A percentile compares a stretch with the other conserved stretches of the same genome.
phyloP scores from a whole-genome alignment of 1,140 invertebrate genomes.

The Tetragnatha versicolor region DNA sequence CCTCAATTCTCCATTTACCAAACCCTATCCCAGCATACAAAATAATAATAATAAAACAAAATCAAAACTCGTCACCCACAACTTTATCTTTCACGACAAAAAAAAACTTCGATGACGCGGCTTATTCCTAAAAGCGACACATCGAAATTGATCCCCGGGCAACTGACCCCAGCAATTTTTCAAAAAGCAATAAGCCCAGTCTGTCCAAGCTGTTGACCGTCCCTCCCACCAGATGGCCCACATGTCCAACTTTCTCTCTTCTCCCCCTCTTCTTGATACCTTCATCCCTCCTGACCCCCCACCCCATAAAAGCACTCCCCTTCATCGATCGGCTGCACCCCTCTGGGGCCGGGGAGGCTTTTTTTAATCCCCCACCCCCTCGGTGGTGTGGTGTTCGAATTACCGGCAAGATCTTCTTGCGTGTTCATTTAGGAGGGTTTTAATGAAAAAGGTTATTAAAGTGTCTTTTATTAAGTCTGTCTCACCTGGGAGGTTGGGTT shows the following conservation, averaged over 20 bases:
- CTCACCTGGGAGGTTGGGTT: no score
- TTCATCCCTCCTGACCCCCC: neutral
- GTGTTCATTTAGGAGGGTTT: neutral
- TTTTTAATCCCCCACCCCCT: neutral
- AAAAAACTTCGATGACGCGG: neutral
- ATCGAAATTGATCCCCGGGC: neutral
- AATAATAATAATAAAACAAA: no score
- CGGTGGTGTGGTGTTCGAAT: neutral
- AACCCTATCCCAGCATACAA: no score
- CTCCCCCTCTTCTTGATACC: neutral
- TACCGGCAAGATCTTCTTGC: neutral
- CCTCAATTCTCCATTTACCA: no score
- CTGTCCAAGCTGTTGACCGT: slow-evolving; percentile 21
- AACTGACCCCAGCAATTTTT: slow-evolving; percentile 24
- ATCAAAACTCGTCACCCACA: no score
- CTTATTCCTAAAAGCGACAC: neutral
- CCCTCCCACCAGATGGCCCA: slow-evolving; percentile 10
- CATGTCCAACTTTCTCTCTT: neutral
- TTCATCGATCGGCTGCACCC: slow-evolving; percentile 10
- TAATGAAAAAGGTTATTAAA: neutral
- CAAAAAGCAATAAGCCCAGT: slow-evolving; percentile 13
- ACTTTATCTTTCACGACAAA: no score
- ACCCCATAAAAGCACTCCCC: neutral
- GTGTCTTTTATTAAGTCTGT: neutral
- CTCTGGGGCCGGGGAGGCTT: neutral